phyloP scores from a whole-genome alignment of 1,140 invertebrate species.

The Papilio dardanus region DNA sequence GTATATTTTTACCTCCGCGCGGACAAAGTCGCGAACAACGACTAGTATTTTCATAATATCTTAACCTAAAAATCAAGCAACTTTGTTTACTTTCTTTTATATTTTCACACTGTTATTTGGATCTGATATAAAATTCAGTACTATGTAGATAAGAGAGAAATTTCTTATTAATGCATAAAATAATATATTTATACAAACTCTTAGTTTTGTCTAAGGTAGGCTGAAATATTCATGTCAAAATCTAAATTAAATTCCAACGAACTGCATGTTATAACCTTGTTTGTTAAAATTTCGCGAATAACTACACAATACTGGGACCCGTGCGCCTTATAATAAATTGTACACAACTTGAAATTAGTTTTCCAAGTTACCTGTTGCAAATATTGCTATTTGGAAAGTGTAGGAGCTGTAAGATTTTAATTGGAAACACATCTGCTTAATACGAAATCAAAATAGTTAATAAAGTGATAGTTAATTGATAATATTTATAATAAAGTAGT shows the following conservation, averaged over 20 bases:
- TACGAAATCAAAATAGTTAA: too few species aligned
- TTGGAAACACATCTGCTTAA: too few species aligned
- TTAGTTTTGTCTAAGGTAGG: background rate
- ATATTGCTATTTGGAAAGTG: background rate
- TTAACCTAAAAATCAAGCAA: too few species aligned
- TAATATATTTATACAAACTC: background rate
- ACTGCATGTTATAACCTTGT: slow-evolving; percentile 22
- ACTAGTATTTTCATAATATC: too few species aligned
- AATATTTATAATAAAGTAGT: too few species aligned
- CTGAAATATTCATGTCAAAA: slow-evolving; percentile 17
- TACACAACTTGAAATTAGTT: slow-evolving; percentile 22
- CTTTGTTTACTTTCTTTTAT: too few species aligned
- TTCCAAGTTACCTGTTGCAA: background rate
- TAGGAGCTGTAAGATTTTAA: background rate
- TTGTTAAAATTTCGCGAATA: slow-evolving; percentile 31
- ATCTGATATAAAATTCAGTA: too few species aligned
- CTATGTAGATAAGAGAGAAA: too few species aligned
- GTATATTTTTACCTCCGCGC: too few species aligned
- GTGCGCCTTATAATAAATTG: slow-evolving; percentile 15
- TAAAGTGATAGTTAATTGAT: too few species aligned
- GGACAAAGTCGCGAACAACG: too few species aligned
- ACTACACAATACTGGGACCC: background rate
- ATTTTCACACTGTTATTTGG: too few species aligned
- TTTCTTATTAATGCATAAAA: background rate
- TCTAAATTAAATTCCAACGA: slow-evolving; percentile 29